Evolutionary conservation across 2,113 vertebrate genomes (phyloP), one percentile per base, ranked within the genome.

Genomic region (Sciurus niger): DNA sequence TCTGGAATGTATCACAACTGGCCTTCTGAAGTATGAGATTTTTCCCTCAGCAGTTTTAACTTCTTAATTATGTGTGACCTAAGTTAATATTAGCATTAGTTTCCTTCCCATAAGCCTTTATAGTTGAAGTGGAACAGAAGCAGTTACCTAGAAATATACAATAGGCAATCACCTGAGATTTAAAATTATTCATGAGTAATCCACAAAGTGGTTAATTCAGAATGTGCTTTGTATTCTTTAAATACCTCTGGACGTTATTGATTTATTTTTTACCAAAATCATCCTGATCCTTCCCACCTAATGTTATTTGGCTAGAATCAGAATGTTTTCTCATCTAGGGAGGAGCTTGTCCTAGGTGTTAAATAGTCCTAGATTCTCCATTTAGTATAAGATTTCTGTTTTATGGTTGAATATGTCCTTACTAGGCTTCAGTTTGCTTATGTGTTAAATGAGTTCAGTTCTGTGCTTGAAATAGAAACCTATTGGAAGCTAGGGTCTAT

Each of bases 61-160:
- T 85, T 97, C 94, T 93, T 92, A 96, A 96, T 92, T 95, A 96
- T 93, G 84, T 96, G 90, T 95, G 87, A 88, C 77, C 84, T 94
- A 84, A 90, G 86, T 93, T 96, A 96, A 96, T 82, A 93, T 92
- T 96, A 94, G 83, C 32, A 53, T 95, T 84, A 83, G 65, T 85
- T 97, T 77, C 70, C 70, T 90, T 95, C 65, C 60, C 32, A 94
- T 74, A 85, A 95, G 68, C 67, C 74, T 97, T 91, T 90, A 77
- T 60, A 95, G 73, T 91, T 95, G 67, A 96, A 90, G 67, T 2
- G 16, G 94, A 94, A 94, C 73, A 73, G 70, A 94, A 95, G 53
- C 88, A 76, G 10, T 92, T 86, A 80, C 58, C 20, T 60, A 95
- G 80, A 96, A 87, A 87, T 90, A 84, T 20, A 90, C 60, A 97